A percentile compares a stretch with the other conserved stretches of the same genome.
Evolutionary conservation across 2,797 vertebrate genomes (phyloP).

Genomic region (Danio kyathit): DNA sequence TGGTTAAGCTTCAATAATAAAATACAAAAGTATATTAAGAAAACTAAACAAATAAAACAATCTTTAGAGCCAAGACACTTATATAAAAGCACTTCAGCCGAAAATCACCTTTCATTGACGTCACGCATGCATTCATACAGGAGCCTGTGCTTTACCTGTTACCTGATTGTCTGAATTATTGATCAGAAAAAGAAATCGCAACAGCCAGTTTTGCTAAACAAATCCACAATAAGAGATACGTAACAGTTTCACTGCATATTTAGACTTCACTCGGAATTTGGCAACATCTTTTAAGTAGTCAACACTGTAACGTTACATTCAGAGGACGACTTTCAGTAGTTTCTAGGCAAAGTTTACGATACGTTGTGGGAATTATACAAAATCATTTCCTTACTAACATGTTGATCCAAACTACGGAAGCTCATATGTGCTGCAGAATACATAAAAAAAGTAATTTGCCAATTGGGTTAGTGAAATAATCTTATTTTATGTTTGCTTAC

Average conservation of each 20-base stretch:
- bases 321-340: slow-evolving; percentile 45
- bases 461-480: too few species aligned
- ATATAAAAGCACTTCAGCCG: too few species aligned
- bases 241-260: slow-evolving; percentile 62
- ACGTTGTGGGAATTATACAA: too few species aligned
- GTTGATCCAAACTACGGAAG: neutral
- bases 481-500: too few species aligned
- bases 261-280: slow-evolving; percentile 58
- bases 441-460: neutral
- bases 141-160: slow-evolving; percentile 76
- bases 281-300: slow-evolving; percentile 72
- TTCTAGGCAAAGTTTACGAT: neutral
- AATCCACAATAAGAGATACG: slow-evolving; percentile 34
- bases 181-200: slow-evolving; percentile 44
- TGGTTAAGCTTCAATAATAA: slow-evolving; percentile 45
- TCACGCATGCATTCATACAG: slow-evolving; percentile 28
- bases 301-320: slow-evolving; percentile 72
- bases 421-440: neutral
- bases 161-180: slow-evolving; percentile 68
- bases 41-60: neutral
- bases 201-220: slow-evolving; percentile 33
- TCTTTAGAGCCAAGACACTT: neutral
- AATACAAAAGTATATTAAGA: slow-evolving; percentile 39
- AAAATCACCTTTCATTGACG: neutral
- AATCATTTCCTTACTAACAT: neutral